Conservation (phyloP, 2,113 vertebrate genomes). For the Eleginops maclovinus region DNA sequence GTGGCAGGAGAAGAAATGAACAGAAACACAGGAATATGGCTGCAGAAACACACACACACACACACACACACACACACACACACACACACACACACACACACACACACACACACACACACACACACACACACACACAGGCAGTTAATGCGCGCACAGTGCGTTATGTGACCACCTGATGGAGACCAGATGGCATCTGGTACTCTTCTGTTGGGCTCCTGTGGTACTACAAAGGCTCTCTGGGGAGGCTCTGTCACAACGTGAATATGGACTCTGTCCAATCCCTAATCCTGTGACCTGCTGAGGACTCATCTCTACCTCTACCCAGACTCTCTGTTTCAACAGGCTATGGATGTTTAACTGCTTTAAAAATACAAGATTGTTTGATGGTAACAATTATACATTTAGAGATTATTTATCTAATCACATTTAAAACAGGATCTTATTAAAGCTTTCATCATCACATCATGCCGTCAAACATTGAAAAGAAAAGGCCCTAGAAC, state of each 20-base stretch:
- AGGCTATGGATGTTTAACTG: background rate
- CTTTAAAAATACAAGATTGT: background rate
- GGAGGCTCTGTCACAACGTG: constrained; percentile 39
- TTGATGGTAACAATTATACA: background rate
- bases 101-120: too few species aligned
- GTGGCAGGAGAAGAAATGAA: constrained; percentile 23
- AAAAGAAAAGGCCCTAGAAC: too few species aligned
- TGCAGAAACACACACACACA: constrained; percentile 6
- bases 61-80: too few species aligned
- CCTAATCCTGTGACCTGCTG: constrained; percentile 23
- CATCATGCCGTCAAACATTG: too few species aligned
- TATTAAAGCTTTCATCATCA: background rate
- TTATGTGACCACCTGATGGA: constrained; percentile 52
- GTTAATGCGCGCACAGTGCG: constrained; percentile 17
- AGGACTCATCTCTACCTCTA: constrained; percentile 25
- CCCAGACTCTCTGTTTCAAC: background rate
- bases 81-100: too few species aligned
- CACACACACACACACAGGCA: constrained; percentile 22
- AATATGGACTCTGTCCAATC: constrained; percentile 55
- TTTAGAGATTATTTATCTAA: background rate
- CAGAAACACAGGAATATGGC: constrained; percentile 5
- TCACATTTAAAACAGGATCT: background rate
- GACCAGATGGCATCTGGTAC: constrained; percentile 66
- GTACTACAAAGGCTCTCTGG: constrained; percentile 61
- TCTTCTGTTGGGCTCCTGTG: constrained; percentile 56